phyloP scores from a whole-genome alignment of 1,140 invertebrate genomes.

The Lepidurus apus region DNA sequence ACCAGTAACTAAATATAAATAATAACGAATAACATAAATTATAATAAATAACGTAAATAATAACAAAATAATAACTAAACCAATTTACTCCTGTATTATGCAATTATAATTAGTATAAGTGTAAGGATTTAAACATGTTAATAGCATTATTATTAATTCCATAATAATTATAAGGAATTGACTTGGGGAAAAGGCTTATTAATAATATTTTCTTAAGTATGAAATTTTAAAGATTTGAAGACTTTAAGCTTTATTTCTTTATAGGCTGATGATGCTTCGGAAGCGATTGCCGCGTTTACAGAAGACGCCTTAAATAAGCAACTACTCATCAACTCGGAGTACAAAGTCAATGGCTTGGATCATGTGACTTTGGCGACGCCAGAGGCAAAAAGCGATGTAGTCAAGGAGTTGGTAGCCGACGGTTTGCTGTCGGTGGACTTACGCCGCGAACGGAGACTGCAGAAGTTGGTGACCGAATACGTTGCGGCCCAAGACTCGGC shows the following conservation, averaged over 20 bases:
- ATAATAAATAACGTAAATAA: too few relatives aligned
- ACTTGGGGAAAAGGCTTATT: too few relatives aligned
- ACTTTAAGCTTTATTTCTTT: slow-evolving; percentile 35
- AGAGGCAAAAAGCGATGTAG: slow-evolving; percentile 61
- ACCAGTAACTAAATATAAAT: too few relatives aligned
- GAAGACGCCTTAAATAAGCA: slow-evolving; percentile 53
- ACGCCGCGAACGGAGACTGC: slow-evolving; percentile 70
- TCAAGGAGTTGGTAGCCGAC: slow-evolving; percentile 73
- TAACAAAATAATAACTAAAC: too few relatives aligned
- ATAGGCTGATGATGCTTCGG: slow-evolving; percentile 66
- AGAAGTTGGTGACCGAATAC: slow-evolving; percentile 76
- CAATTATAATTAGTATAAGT: too few relatives aligned
- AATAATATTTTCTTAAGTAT: too few relatives aligned
- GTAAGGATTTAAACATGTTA: too few relatives aligned
- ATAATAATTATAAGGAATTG: too few relatives aligned
- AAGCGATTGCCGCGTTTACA: slow-evolving; percentile 58
- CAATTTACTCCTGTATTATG: too few relatives aligned
- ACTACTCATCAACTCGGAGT: slow-evolving; percentile 68
- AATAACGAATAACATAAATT: too few relatives aligned
- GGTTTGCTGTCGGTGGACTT: slow-evolving; percentile 78
- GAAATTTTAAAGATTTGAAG: too few relatives aligned
- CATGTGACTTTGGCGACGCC: slow-evolving; percentile 65
- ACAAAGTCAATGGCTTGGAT: slow-evolving; percentile 57
- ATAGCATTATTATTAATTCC: too few relatives aligned
- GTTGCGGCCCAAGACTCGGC: slow-evolving; percentile 75